These are phyloP conservation scores for Sphaeridia pumilis DNA, from an alignment of 2,888 invertebrate genomes.

Conservation along the genomic window DNA sequence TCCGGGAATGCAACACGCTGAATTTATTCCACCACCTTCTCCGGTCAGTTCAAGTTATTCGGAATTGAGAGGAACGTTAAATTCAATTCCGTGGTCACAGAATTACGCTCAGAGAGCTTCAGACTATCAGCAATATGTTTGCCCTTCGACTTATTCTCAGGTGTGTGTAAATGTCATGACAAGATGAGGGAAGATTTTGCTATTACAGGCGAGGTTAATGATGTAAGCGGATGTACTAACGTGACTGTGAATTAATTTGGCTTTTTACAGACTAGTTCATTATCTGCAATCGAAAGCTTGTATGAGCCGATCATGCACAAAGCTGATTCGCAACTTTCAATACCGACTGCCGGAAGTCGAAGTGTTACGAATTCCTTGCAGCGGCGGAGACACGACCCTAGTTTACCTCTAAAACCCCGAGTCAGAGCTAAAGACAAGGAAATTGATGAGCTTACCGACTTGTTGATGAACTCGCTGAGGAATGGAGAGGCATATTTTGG, in stretches of 20 bases:
- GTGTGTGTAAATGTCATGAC: slow-evolving; percentile 7
- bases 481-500: slow-evolving; percentile 40
- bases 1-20: slow-evolving; percentile 46
- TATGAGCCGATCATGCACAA: slow-evolving; percentile 34
- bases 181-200: neutral
- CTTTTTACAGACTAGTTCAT: slow-evolving; percentile 27
- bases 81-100: slow-evolving; percentile 45
- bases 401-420: neutral
- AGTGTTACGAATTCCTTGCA: slow-evolving; percentile 28
- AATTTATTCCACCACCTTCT: slow-evolving; percentile 68
- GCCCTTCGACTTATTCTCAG: slow-evolving; percentile 33
- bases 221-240: neutral
- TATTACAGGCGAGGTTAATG: neutral
- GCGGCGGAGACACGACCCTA: slow-evolving; percentile 11
- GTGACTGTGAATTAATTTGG: neutral
- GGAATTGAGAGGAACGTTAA: slow-evolving; percentile 67
- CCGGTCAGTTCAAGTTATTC: slow-evolving; percentile 86
- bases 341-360: slow-evolving; percentile 20
- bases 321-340: slow-evolving; percentile 30
- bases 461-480: slow-evolving; percentile 78
- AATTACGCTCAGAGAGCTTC: slow-evolving; percentile 28
- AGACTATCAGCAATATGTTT: slow-evolving; percentile 32
- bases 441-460: slow-evolving; percentile 78
- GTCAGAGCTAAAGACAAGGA: slow-evolving; percentile 57
- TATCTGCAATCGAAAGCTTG: slow-evolving; percentile 24